phyloP scores from a whole-genome alignment of 2,113 vertebrate species.

The Chaenocephalus aceratus region DNA sequence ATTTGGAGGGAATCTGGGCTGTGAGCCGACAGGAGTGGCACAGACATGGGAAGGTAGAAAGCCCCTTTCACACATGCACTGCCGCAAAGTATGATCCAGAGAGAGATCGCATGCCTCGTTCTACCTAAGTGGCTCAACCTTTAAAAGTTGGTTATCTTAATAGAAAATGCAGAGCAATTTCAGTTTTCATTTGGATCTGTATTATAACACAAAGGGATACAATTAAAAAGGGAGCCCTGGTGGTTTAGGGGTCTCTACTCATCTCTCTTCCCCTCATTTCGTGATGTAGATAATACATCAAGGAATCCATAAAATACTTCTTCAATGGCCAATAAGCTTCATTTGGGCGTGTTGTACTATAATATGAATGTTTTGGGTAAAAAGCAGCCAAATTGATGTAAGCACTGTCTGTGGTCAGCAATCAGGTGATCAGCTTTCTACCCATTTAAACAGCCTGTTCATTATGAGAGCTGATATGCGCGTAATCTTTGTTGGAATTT shows the following conservation, averaged over 20 bases:
- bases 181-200: background rate
- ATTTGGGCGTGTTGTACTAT: too few species aligned
- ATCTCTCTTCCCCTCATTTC: background rate
- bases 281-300: too few species aligned
- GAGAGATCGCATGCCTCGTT: background rate
- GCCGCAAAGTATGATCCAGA: background rate
- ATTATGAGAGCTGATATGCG: too few species aligned
- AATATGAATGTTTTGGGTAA: background rate
- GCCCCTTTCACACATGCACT: conserved; percentile 55
- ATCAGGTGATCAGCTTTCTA: too few species aligned
- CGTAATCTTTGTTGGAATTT: background rate
- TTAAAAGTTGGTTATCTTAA: background rate
- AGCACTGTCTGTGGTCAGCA: too few species aligned
- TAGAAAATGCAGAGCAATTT: background rate
- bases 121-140: background rate
- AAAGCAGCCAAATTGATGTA: background rate
- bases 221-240: background rate
- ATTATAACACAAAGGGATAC: background rate
- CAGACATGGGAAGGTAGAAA: conserved; percentile 22
- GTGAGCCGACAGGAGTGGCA: conserved; percentile 17
- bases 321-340: background rate
- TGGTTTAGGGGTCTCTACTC: background rate
- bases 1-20: background rate
- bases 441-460: too few species aligned
- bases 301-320: too few species aligned